Conservation (phyloP, 2,888 invertebrate genomes). For the Sinohyriopsis cumingii region DNA sequence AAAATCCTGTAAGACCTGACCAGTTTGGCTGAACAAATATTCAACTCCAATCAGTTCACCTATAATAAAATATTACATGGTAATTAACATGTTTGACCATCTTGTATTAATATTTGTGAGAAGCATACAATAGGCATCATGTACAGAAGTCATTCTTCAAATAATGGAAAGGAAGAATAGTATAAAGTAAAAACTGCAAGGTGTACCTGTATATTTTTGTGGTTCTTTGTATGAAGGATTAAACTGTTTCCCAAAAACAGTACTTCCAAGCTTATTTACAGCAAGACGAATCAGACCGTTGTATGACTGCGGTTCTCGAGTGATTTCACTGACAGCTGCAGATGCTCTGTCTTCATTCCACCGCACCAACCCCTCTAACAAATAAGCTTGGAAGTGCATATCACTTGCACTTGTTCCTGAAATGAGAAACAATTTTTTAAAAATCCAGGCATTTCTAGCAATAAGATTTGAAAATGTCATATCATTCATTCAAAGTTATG, state of each 20-base stretch:
- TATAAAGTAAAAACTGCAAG: no score
- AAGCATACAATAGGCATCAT: no score
- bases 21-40: slow-evolving; percentile 26
- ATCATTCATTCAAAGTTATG: no score
- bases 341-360: slow-evolving; percentile 35
- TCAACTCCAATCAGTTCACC: slow-evolving; percentile 27
- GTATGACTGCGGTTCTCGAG: slow-evolving; percentile 9
- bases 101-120: background rate
- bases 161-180: background rate
- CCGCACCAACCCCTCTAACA: slow-evolving; percentile 26
- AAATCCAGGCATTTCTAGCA: no score
- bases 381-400: slow-evolving; percentile 35
- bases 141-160: background rate
- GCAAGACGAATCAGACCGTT: slow-evolving; percentile 15
- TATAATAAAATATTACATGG: background rate
- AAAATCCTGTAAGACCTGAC: slow-evolving; percentile 9
- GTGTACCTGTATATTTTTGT: slow-evolving; percentile 25
- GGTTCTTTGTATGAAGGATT: slow-evolving; percentile 13
- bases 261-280: slow-evolving; percentile 15
- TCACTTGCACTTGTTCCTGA: slow-evolving; percentile 33
- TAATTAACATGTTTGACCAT: background rate
- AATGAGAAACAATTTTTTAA: no score
- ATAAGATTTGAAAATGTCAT: no score
- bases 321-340: slow-evolving; percentile 5
- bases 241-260: slow-evolving; percentile 14